phyloP scores from a whole-genome alignment of 2,888 invertebrate species.

The Meghimatium bilineatum region DNA sequence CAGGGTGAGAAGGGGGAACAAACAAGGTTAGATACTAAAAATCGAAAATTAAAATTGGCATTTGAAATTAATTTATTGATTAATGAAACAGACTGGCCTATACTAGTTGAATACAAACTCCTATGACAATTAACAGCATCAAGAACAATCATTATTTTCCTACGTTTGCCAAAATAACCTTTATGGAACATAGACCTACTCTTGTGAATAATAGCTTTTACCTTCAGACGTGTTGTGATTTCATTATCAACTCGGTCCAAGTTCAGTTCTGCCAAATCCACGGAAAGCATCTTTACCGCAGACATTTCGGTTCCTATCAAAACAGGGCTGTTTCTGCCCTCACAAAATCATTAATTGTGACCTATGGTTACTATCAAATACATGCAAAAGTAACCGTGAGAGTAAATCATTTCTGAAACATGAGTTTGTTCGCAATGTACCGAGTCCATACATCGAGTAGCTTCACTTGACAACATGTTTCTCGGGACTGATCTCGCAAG shows the following conservation, averaged over 20 bases:
- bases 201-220: not conserved
- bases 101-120: too few relatives aligned
- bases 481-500: slow-evolving; percentile 50
- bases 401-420: slow-evolving; percentile 47
- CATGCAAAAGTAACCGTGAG: not conserved
- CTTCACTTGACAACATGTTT: slow-evolving; percentile 58
- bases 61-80: too few relatives aligned
- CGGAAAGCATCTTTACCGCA: slow-evolving; percentile 47
- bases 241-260: slow-evolving; percentile 52
- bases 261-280: slow-evolving; percentile 52
- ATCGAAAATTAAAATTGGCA: too few relatives aligned
- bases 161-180: too few relatives aligned
- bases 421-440: slow-evolving; percentile 1
- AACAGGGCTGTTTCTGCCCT: slow-evolving; percentile 38
- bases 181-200: too few relatives aligned
- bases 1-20: too few relatives aligned
- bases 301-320: slow-evolving; percentile 46
- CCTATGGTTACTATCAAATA: not conserved
- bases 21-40: too few relatives aligned
- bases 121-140: too few relatives aligned
- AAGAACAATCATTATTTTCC: too few relatives aligned
- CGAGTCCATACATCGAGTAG: slow-evolving; percentile 43
- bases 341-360: slow-evolving; percentile 44
- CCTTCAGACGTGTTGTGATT: slow-evolving; percentile 51
- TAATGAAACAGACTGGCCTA: too few relatives aligned